Conservation (phyloP, 2,113 vertebrate species). For the Archocentrus centrarchus region DNA sequence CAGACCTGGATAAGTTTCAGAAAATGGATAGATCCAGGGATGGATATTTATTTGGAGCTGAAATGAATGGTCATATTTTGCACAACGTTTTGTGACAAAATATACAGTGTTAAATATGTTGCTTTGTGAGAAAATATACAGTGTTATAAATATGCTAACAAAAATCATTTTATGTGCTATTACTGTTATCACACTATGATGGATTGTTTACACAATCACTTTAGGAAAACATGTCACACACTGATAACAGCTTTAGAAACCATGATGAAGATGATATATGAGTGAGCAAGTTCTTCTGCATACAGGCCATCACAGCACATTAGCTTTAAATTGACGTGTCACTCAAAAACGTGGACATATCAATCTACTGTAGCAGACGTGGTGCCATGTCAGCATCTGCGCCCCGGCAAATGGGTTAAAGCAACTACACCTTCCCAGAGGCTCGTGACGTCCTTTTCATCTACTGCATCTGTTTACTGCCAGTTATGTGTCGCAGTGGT, state of each 20-base stretch:
- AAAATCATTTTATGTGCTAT: background rate
- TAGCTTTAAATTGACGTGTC: slow-evolving; percentile 52
- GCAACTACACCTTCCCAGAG: background rate
- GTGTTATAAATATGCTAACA: background rate
- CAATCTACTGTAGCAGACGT: slow-evolving; percentile 3
- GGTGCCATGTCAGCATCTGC: slow-evolving; percentile 31
- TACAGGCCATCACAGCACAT: slow-evolving; percentile 29
- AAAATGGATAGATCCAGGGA: background rate
- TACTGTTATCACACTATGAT: slow-evolving; percentile 14
- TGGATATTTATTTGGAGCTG: background rate
- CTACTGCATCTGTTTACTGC: background rate
- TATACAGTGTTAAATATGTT: background rate
- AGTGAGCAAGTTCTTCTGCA: slow-evolving; percentile 20
- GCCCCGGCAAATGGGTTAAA: background rate
- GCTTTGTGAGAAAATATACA: background rate
- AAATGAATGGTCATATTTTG: background rate
- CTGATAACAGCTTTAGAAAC: slow-evolving; percentile 6
- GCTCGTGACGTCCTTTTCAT: background rate
- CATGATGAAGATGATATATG: slow-evolving; percentile 6
- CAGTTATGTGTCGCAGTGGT: background rate
- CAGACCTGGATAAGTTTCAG: background rate
- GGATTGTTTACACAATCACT: background rate
- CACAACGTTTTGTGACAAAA: background rate
- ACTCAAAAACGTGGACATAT: slow-evolving; percentile 39
- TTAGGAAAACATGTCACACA: background rate